Evolutionary conservation across 2,797 vertebrate genomes (phyloP), one percentile per base, ranked within the genome.

Genomic region (Bradypodion ventrale): DNA sequence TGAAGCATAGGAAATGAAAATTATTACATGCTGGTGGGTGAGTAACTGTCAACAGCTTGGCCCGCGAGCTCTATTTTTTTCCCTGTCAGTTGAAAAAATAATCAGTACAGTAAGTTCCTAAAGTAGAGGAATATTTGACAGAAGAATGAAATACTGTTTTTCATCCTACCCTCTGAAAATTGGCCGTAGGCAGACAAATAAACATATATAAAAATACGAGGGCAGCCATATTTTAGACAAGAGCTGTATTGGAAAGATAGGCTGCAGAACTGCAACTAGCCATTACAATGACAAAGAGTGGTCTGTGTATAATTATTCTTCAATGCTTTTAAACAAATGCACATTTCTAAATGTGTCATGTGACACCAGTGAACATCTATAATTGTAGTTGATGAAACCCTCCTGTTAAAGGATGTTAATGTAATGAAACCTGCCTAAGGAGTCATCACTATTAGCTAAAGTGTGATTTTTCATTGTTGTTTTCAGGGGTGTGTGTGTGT

Each of bases 301-400:
- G 1, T 62, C 25, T 62, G 79, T 1, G 19, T 89, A 62, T 5
- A 87, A 90, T 87, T 85, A 89, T 62, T 84, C 46, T 88, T 88
- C 80, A 65, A 63, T 16, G 77, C 73, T 21, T 83, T 87, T 84
- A 44, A 90, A 27, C 81, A 49, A 88, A 73, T 75, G 75, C 23
- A 82, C 5, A 1, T n/a, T 93, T 90, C 86, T 84, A 81, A 86
- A 87, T 37, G 42, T 44, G 49, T 75, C 89, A 2, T 16, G 65
- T 6, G 2, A 37, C 27, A 82, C 21, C 4, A 77, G 42, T 83
- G 32, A 46, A 84, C 82, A 73, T 83, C 63, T 79, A 35, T 73
- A 44, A 44, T 52, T 87, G 19, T 1, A 80, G 16, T 86, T 72
- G 27, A 37, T 73, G 59, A 86, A 42, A 74, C 23, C 5, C 4